Conservation (phyloP, 2,888 invertebrate species). For the Patella ulyssiponensis region DNA sequence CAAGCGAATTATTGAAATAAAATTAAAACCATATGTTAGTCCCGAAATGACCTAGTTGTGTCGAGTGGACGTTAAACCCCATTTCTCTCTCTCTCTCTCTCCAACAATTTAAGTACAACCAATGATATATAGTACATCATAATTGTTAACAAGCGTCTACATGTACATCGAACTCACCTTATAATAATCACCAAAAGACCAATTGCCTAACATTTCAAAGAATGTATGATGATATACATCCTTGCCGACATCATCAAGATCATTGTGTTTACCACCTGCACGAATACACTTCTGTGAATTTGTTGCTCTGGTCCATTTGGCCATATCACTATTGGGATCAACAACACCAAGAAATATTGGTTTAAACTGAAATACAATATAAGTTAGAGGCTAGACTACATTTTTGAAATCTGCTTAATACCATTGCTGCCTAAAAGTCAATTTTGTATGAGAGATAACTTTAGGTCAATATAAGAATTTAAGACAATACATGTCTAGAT, state of each 20-base stretch:
- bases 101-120: no score
- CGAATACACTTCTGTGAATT: constrained; percentile 99
- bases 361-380: constrained; percentile 81
- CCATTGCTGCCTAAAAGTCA: not conserved
- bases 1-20: no score
- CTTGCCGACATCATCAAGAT: constrained; percentile 99
- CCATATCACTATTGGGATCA: constrained; percentile 96
- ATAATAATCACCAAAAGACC: constrained; percentile 99
- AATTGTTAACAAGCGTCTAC: no score
- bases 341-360: constrained; percentile 97
- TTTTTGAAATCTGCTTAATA: no score
- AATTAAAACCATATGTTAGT: no score
- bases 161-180: constrained; percentile 76
- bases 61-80: no score
- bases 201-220: constrained; percentile 99
- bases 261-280: constrained; percentile 99
- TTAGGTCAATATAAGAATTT: not conserved
- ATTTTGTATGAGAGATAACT: not conserved
- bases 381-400: not conserved
- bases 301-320: constrained; percentile 86
- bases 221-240: constrained; percentile 99
- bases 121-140: no score
- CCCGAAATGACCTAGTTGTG: no score
- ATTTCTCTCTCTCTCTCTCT: no score
- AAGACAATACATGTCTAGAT: constrained; percentile 13